These are phyloP conservation scores for Triops cancriformis DNA, from an alignment of 1,140 invertebrate genomes.

Conservation along the genomic window DNA sequence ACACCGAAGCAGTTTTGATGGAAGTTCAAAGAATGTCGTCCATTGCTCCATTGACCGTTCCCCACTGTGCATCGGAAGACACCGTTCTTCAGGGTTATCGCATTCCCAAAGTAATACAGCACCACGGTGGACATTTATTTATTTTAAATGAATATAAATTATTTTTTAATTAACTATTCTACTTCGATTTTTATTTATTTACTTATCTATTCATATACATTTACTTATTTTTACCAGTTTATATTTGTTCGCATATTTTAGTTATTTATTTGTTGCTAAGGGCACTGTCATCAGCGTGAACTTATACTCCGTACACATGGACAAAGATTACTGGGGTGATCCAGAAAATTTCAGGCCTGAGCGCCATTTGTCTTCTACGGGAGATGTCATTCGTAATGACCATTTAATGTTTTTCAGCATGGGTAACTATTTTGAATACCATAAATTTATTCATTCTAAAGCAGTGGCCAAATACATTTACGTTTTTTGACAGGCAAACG, in stretches of 20 bases:
- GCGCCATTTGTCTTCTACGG: slow-evolving; percentile 48
- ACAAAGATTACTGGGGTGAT: slow-evolving; percentile 53
- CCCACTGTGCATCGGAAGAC: slow-evolving; percentile 18
- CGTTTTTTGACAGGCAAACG: slow-evolving; percentile 33
- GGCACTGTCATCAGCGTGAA: slow-evolving; percentile 55
- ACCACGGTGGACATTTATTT: no score
- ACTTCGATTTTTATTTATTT: not conserved
- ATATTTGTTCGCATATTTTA: no score
- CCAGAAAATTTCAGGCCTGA: slow-evolving; percentile 62
- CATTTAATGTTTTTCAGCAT: slow-evolving; percentile 57
- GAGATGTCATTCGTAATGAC: slow-evolving; percentile 46
- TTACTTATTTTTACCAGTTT: not conserved
- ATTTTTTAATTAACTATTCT: no score
- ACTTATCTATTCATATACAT: no score
- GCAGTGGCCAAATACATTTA: no score
- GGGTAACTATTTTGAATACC: slow-evolving; percentile 47
- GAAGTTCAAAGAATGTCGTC: slow-evolving; percentile 26
- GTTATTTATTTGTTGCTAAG: slow-evolving; percentile 31
- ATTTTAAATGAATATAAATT: no score
- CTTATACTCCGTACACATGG: slow-evolving; percentile 52
- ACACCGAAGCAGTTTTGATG: slow-evolving; percentile 24
- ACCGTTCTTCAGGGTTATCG: slow-evolving; percentile 21
- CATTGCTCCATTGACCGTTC: slow-evolving; percentile 23
- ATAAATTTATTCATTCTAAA: no score
- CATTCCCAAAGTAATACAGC: slow-evolving; percentile 24